A percentile compares a stretch with the other conserved stretches of the same genome.
These are phyloP conservation scores for Etheostoma cragini DNA, from an alignment of 2,113 vertebrate species.

Conservation along the genomic window DNA sequence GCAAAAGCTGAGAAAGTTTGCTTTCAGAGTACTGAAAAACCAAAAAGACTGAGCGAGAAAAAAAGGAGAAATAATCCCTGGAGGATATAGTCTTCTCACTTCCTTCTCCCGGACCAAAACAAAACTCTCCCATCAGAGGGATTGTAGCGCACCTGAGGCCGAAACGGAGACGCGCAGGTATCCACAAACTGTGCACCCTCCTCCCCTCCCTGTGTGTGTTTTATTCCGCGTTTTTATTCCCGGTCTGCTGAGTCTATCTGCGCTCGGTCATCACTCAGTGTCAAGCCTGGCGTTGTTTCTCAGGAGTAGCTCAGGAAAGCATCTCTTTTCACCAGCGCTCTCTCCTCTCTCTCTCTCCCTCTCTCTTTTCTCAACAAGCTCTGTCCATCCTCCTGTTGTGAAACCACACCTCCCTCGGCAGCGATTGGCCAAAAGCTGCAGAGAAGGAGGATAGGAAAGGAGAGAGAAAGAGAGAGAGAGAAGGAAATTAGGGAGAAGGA, in stretches of 20 bases:
- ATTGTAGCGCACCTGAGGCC: constrained; percentile 67
- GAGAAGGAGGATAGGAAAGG: constrained; percentile 31
- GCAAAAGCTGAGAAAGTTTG: constrained; percentile 37
- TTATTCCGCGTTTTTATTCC: constrained; percentile 44
- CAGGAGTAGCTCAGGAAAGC: constrained; percentile 71
- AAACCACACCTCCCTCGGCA: constrained; percentile 68
- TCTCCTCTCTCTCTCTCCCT: constrained; percentile 34
- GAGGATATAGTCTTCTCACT: constrained; percentile 33
- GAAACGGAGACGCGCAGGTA: constrained; percentile 62
- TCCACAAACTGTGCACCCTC: constrained; percentile 33
- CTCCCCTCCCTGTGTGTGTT: constrained; percentile 15
- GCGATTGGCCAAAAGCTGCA: constrained; percentile 75
- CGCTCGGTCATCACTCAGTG: constrained; percentile 74
- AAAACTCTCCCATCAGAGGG: constrained; percentile 39
- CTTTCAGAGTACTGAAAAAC: neutral
- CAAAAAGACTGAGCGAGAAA: neutral
- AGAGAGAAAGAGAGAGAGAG: neutral
- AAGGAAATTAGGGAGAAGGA: neutral
- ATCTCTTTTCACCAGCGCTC: constrained; percentile 66
- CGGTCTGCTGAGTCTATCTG: constrained; percentile 42
- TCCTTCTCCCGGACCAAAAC: constrained; percentile 13
- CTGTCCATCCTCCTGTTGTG: constrained; percentile 55
- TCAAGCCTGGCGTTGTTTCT: constrained; percentile 68
- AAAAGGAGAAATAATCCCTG: constrained; percentile 42
- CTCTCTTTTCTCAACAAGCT: constrained; percentile 37